A percentile compares a stretch with the other conserved stretches of the same genome.
These are phyloP conservation scores for Hypena proboscidalis DNA, from an alignment of 2,888 invertebrate species.

Conservation along the genomic window DNA sequence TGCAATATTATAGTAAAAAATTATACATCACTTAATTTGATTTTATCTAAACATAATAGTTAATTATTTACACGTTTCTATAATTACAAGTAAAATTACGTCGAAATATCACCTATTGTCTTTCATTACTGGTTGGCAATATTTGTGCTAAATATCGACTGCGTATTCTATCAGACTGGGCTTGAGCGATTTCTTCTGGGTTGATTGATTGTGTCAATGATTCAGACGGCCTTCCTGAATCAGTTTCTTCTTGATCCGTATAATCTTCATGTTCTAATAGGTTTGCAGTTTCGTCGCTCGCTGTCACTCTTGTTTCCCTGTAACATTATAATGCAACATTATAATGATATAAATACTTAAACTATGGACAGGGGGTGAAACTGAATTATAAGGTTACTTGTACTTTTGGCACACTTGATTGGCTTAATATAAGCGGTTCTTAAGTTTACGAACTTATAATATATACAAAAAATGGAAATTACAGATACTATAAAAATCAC, in stretches of 20 bases:
- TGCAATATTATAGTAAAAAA: slow-evolving; percentile 29
- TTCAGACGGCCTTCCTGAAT: slow-evolving; percentile 49
- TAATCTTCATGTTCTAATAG: slow-evolving; percentile 68
- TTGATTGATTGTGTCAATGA: slow-evolving; percentile 37
- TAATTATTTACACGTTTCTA: slow-evolving; percentile 37
- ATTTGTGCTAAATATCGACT: slow-evolving; percentile 79
- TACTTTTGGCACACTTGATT: no score
- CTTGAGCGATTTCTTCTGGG: slow-evolving; percentile 56
- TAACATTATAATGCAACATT: slow-evolving; percentile 21
- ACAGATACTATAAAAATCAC: no score
- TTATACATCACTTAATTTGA: slow-evolving; percentile 24
- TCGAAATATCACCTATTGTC: slow-evolving; percentile 52
- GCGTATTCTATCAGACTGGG: slow-evolving; percentile 77
- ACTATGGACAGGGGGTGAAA: background rate
- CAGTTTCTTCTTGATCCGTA: slow-evolving; percentile 69
- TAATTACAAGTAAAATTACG: slow-evolving; percentile 23
- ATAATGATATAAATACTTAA: background rate
- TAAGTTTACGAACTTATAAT: no score
- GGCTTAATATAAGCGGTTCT: no score
- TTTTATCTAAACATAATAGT: slow-evolving; percentile 13
- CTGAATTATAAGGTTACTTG: no score
- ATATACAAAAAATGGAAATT: no score
- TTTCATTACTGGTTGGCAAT: slow-evolving; percentile 70
- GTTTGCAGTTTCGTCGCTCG: slow-evolving; percentile 69
- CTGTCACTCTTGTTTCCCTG: slow-evolving; percentile 37